phyloP scores from a whole-genome alignment of 2,888 invertebrate species.

The Branchellion lobata region DNA sequence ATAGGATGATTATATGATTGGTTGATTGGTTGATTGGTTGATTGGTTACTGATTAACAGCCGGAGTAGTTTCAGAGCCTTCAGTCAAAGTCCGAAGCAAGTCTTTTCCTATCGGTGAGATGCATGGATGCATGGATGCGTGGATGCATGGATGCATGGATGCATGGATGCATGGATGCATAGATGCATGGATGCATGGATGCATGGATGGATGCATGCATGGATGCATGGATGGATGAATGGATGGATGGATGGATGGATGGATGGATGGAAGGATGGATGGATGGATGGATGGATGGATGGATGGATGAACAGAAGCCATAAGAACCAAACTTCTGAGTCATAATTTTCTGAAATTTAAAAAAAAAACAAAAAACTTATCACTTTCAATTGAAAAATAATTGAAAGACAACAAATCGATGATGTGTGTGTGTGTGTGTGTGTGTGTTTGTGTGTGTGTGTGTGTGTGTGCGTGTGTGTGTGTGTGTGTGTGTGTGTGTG shows the following conservation, averaged over 20 bases:
- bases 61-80: too few species aligned
- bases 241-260: neutral
- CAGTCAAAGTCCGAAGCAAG: neutral
- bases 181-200: slow-evolving; percentile 1
- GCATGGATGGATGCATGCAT: slow-evolving; percentile 1
- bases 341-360: too few species aligned
- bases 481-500: neutral
- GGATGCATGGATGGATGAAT: neutral
- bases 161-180: slow-evolving; percentile 3
- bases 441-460: neutral
- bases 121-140: neutral
- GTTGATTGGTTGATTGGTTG: too few species aligned
- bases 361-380: too few species aligned
- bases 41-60: too few species aligned
- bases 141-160: neutral
- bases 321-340: neutral
- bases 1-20: too few species aligned
- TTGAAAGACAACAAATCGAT: neutral
- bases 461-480: neutral
- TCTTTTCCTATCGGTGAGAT: neutral
- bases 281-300: neutral
- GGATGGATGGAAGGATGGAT: neutral
- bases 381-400: neutral
- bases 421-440: neutral
- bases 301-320: neutral